phyloP scores from a whole-genome alignment of 2,888 invertebrate genomes.

The Pyrrhia umbra region DNA sequence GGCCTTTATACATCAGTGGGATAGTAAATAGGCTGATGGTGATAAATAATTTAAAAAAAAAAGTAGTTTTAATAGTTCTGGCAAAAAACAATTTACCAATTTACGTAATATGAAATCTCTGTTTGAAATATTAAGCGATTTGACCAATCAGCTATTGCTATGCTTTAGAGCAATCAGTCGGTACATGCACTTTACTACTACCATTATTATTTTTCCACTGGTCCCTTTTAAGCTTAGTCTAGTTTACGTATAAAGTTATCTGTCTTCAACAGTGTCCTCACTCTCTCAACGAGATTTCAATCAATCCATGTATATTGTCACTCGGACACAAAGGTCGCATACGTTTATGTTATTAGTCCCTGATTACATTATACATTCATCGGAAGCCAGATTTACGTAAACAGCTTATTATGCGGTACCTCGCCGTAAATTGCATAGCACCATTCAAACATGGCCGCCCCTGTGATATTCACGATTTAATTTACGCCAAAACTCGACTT shows the following conservation, averaged over 20 bases:
- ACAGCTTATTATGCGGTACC: conserved; percentile 80
- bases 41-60: too few species aligned
- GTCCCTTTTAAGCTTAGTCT: too few species aligned
- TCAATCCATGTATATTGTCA: conserved; percentile 50
- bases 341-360: conserved; percentile 72
- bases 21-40: too few species aligned
- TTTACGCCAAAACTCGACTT: conserved; percentile 71
- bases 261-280: background rate
- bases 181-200: too few species aligned
- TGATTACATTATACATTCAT: conserved; percentile 88
- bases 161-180: too few species aligned
- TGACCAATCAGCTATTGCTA: too few species aligned
- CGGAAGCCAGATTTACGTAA: conserved; percentile 82
- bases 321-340: conserved; percentile 60
- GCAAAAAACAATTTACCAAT: too few species aligned
- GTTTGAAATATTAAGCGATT: too few species aligned
- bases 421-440: conserved; percentile 70
- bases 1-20: too few species aligned
- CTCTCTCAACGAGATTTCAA: conserved; percentile 47
- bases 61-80: too few species aligned
- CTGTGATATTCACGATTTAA: conserved; percentile 75
- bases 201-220: too few species aligned
- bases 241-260: background rate
- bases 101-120: too few species aligned
- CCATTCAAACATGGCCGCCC: conserved; percentile 67